Base-by-base conservation (phyloP, 2,113 vertebrate genomes). In the Saguinus midas region DNA sequence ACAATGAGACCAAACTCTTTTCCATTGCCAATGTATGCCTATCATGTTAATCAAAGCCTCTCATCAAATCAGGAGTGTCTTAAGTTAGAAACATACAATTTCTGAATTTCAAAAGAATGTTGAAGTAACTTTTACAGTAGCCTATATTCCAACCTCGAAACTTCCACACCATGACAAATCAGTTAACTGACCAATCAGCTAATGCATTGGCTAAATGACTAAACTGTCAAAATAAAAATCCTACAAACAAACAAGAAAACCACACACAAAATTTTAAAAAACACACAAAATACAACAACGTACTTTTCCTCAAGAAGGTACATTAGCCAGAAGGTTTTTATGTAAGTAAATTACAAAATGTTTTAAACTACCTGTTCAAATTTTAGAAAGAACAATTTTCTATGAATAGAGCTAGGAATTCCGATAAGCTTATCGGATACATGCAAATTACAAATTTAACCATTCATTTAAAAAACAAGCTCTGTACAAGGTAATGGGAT, bases 1-100 rank as follows among this genome's bases (percentile, higher is more conserved):
- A 58, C 83, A 94, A 70, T 50, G 73, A 92, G 37, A 27, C 45
- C 76, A 97, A 95, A 72, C n/a, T 88, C 70, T 66, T 82, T 58
- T 2, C 20, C 43, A 37, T 58, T 76, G 50, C 96, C 97, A 96
- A 78, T 0, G 55, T 72, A 86, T 1, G 79, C 58, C 40, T 25
- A 70, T 78, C 83, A 40, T 66, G 89, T 76, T 82, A 85, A 97
- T 87, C 35, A 83, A 79, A 8, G 2, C 17, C 66, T 96, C 45
- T 85, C 37, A 43, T 90, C 43, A 80, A 82, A 93, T 84, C 72
- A 82, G 55, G 58, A 27, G 20, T 57, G 27, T 58, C 52, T 90
- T 57, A 17, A 87, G 58, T 90, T 87, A 58, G 50, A 95, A 89
- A 94, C 9, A 20, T 58, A 12, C 2, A 55, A n/a, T 75, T 94